phyloP scores from a whole-genome alignment of 2,888 invertebrate genomes.

The Cryptocheilus praepositus region DNA sequence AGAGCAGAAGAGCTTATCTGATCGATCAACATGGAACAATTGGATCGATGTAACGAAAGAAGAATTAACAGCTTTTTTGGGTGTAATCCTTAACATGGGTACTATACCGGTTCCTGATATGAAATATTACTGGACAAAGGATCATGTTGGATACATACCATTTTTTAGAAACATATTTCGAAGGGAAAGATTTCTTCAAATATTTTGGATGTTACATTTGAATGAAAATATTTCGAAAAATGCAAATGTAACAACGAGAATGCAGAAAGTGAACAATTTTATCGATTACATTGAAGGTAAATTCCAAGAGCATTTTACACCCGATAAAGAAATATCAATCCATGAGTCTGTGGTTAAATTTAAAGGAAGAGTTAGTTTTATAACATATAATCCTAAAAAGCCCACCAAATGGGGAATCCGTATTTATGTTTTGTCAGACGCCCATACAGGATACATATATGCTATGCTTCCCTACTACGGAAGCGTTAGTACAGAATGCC shows the following conservation, averaged over 20 bases:
- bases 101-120: not conserved
- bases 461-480: slow-evolving; percentile 27
- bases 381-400: slow-evolving; percentile 46
- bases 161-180: slow-evolving; percentile 20
- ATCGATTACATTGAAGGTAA: slow-evolving; percentile 27
- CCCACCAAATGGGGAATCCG: slow-evolving; percentile 33
- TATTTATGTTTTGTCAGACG: slow-evolving; percentile 30
- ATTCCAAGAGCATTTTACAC: slow-evolving; percentile 32
- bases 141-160: slow-evolving; percentile 18
- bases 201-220: slow-evolving; percentile 26
- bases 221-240: slow-evolving; percentile 9
- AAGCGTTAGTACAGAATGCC: slow-evolving; percentile 26
- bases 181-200: slow-evolving; percentile 21
- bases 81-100: slow-evolving; percentile 9
- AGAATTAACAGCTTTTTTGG: slow-evolving; percentile 1
- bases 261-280: slow-evolving; percentile 29
- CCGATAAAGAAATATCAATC: slow-evolving; percentile 29
- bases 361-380: slow-evolving; percentile 39
- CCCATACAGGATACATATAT: slow-evolving; percentile 26
- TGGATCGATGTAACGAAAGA: slow-evolving; percentile 14
- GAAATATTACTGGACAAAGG: not conserved
- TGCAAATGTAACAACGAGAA: slow-evolving; percentile 3
- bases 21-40: slow-evolving; percentile 21
- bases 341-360: slow-evolving; percentile 52
- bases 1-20: slow-evolving; percentile 11